Evolutionary conservation across 2,113 vertebrate species (phyloP), one percentile per base, ranked within the genome.

Genomic region (Chrysochloris asiatica): DNA sequence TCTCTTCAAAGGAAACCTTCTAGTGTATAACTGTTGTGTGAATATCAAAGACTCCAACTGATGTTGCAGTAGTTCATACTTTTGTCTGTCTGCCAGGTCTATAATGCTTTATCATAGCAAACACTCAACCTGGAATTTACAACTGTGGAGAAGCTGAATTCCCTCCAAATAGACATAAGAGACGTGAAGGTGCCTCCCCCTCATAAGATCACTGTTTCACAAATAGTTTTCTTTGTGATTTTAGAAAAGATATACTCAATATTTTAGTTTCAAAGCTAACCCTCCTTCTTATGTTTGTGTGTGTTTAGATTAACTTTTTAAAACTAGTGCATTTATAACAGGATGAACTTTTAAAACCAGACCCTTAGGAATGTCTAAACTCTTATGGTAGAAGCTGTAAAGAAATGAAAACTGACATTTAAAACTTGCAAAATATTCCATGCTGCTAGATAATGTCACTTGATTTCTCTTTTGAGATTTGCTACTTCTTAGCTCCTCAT

Each of bases 21-120:
- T 2, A 63, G 11, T 63, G 61, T 9, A 0, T 13, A 67, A 89
- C 50, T 92, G 30, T 91, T 96, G 89, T 91, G 77, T 87, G 0
- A 61, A 92, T 30, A 88, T 52, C 47, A 36, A 90, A 92, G 76
- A 73, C 81, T 90, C 67, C 82, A 14, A 0, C 45, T 87, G 92
- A 24, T 61, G 69, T 13, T 52, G 73, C 0, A 59, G 30, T 26
- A 85, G 91, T 92, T 84, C 94, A 95, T 85, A 87, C 86, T 91
- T 93, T 59, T 65, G 87, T 93, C 71, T 86, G 93, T 1, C 7
- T 91, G 81, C 26, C 87, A 63, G 26, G 59, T 92, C 90, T 11
- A 2, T 86, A 83, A 94, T 38, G 93, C 33, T 71, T 83, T 86
- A 83, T 79, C 88, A 93, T 93, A 75, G 48, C 79, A 87, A 93